Evolutionary conservation across 2,797 vertebrate genomes (phyloP).

Genomic region (Odontamblyopus lacepedii): DNA sequence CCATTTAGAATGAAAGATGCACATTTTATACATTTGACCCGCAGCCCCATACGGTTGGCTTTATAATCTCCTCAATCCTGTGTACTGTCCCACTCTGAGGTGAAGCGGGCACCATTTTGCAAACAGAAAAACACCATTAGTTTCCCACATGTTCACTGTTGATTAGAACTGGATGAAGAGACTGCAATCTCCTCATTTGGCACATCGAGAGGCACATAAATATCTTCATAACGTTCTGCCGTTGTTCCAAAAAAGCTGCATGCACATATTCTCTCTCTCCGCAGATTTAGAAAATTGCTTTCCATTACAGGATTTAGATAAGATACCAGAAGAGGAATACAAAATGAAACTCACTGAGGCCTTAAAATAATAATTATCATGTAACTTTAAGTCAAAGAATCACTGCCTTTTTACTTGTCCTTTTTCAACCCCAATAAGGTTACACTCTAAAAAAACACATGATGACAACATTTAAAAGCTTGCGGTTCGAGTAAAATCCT

Average conservation of each 20-base stretch:
- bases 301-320: conserved; percentile 63
- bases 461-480: too few species aligned
- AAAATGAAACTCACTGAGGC: conserved; percentile 55
- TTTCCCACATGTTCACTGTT: conserved; percentile 68
- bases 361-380: conserved; percentile 70
- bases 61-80: conserved; percentile 63
- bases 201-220: conserved; percentile 57
- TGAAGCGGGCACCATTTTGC: conserved; percentile 56
- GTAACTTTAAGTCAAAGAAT: conserved; percentile 53
- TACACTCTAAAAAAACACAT: too few species aligned
- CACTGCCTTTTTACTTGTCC: conserved; percentile 35
- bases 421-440: conserved; percentile 20
- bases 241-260: conserved; percentile 50
- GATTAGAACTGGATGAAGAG: conserved; percentile 73
- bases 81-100: conserved; percentile 63
- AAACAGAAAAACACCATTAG: conserved; percentile 69
- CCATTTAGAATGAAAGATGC: conserved; percentile 80
- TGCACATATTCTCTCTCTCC: conserved; percentile 52
- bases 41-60: conserved; percentile 57
- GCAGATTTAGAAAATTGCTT: conserved; percentile 59
- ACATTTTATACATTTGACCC: conserved; percentile 76
- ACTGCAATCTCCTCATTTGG: conserved; percentile 71
- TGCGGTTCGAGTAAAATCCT: too few species aligned
- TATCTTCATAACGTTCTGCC: conserved; percentile 68
- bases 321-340: conserved; percentile 60